Conservation (phyloP, 35 echinoderm and acorn worm species). For the Anneissia japonica region DNA sequence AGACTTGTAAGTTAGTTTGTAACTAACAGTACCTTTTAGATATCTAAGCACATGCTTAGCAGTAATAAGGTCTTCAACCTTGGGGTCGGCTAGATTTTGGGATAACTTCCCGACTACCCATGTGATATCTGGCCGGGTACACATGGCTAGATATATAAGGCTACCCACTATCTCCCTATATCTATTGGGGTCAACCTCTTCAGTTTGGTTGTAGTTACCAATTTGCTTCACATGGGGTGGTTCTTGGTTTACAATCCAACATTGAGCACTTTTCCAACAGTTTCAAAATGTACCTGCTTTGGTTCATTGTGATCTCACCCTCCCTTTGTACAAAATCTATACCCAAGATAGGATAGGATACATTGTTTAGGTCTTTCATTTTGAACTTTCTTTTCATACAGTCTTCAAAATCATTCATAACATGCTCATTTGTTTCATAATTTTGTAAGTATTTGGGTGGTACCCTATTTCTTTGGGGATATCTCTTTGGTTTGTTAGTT, state of each 20-base stretch:
- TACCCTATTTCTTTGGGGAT: too few species aligned
- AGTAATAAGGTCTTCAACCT: not conserved
- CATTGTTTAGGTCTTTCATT: slow-evolving; percentile 5
- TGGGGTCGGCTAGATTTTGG: slow-evolving; percentile 16
- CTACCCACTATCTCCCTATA: slow-evolving; percentile 29
- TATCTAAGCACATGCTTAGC: slow-evolving; percentile 25
- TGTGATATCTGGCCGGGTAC: slow-evolving; percentile 14
- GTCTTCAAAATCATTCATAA: not conserved
- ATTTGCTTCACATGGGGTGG: not conserved
- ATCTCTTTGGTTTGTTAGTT: too few species aligned
- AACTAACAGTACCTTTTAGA: slow-evolving; percentile 27
- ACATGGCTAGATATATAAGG: slow-evolving; percentile 8
- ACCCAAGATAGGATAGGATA: slow-evolving; percentile 36
- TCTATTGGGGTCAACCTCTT: not conserved
- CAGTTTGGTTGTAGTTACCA: not conserved
- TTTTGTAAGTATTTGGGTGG: too few species aligned
- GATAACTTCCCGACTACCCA: slow-evolving; percentile 13
- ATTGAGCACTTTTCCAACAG: slow-evolving; percentile 7
- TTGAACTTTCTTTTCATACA: slow-evolving; percentile 20
- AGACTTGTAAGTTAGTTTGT: not conserved
- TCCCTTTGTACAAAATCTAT: slow-evolving; percentile 26
- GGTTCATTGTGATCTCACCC: not conserved
- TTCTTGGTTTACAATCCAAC: not conserved
- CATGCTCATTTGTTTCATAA: not conserved
- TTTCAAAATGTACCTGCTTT: slow-evolving; percentile 2